Evolutionary conservation across 2,113 vertebrate species (phyloP), one percentile per base, ranked within the genome.

Genomic region (Pseudorasbora parva): DNA sequence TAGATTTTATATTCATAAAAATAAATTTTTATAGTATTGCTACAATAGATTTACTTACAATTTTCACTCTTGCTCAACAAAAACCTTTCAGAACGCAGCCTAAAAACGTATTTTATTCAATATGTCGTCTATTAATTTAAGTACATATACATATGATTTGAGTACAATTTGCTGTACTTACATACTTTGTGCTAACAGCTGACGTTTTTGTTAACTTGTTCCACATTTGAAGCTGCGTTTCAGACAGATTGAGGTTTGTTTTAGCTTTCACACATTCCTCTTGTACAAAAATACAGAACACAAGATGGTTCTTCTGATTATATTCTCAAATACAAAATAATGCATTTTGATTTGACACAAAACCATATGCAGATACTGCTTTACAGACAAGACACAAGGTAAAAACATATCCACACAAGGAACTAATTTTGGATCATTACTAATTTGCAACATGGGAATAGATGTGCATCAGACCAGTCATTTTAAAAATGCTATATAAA

Each of bases 271-370:
- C 9, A 23, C 23, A 4, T 62, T 62, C 8, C 0, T 11, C 7
- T 62, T 17, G 15, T 10, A 57, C 56, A 15, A 30, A 54, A 27
- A 30, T 27, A 66, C 30, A 56, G 19, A 62, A 76, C 49, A 78
- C 49, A 23, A 56, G 12, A 17, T 68, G 51, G 71, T 68, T 79
- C 83, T 84, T 87, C 87, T 82, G 87, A 89, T 87, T 91, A 89
- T 91, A 91, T 89, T 91, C 84, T 89, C 84, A 86, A 89, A 89
- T 89, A 91, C 88, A 90, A 91, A 86, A 84, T 60, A 83, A 83
- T 73, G 68, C 80, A 82, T 86, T 87, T 83, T 86, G 83, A 89
- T 87, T 82, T 14, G 84, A 88, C 88, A 88, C 83, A 88, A 86
- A 89, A 84, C 78, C 86, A 91, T 84, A 88, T 89, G 90, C 87